Percentiles rank a stretch among this genome's conserved stretches.
These are phyloP conservation scores for Marronus borbonicus DNA, from an alignment of 2,888 invertebrate species.

Conservation along the genomic window DNA sequence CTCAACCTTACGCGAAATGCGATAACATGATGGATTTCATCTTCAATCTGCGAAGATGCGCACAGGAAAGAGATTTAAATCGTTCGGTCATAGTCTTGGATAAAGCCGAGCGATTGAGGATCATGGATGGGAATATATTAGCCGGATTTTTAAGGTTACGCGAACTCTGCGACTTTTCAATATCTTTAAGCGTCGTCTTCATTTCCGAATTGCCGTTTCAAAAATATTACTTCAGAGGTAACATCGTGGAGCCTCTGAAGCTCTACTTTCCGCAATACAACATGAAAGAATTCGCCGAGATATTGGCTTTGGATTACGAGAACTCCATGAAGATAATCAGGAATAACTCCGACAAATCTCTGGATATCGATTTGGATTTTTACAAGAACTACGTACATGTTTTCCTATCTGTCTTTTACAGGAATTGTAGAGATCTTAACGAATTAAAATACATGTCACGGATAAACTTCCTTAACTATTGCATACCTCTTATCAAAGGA, in stretches of 20 bases:
- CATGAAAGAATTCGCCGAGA: conserved; percentile 77
- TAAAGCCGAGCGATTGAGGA: conserved; percentile 84
- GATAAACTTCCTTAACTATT: conserved; percentile 82
- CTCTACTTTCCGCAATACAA: conserved; percentile 87
- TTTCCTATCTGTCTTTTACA: conserved; percentile 87
- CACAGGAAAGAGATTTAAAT: conserved; percentile 65
- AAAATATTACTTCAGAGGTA: conserved; percentile 82
- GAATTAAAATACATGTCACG: conserved; percentile 88
- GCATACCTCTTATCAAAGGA: conserved; percentile 82
- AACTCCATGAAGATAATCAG: conserved; percentile 59
- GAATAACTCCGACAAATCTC: conserved; percentile 57
- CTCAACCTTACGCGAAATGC: conserved; percentile 73
- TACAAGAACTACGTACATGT: conserved; percentile 87
- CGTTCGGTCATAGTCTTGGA: conserved; percentile 82
- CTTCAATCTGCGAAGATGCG: conserved; percentile 62
- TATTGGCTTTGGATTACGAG: conserved; percentile 70
- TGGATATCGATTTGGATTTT: conserved; percentile 71
- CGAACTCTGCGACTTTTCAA: conserved; percentile 76
- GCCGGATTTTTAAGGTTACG: conserved; percentile 81
- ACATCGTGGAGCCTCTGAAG: conserved; percentile 80
- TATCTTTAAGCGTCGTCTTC: conserved; percentile 84
- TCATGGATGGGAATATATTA: conserved; percentile 82
- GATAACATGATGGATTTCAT: conserved; percentile 81
- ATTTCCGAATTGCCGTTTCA: conserved; percentile 86
- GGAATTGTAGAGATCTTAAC: conserved; percentile 87